Evolutionary conservation across 2,888 invertebrate genomes (phyloP), one percentile per base, ranked within the genome.

Genomic region (Andrena hattorfiana): DNA sequence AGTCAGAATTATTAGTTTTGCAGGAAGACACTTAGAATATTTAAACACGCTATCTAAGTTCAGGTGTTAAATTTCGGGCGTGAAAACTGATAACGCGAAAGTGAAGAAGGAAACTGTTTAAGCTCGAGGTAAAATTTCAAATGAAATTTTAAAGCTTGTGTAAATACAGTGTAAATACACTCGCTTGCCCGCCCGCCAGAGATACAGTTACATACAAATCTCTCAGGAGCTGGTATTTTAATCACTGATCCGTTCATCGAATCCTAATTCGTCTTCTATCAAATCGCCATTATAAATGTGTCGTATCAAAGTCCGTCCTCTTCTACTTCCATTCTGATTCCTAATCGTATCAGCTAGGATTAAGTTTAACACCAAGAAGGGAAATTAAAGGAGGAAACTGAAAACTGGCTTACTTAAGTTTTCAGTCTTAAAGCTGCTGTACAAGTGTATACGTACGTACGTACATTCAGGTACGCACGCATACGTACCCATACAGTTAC

Each of bases 401-500:
- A 81, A 78, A 67, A 77, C 59, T 42, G 35, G 8, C n/a, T 69
- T 62, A 63, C n/a, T 54, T 66, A 70, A 76, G 62, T 77, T 73
- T 75, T 76, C 69, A 76, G 59, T 78, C 64, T 76, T 73, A 70
- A 72, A 77, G 28, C 62, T 78, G 73, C 67, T 82, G 66, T 86
- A 86, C 63, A 78, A 76, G 28, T 77, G n/a, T 63, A 67, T 35
- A 64, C 66, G 13, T 48, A 76, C 54, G 59, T 56, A 20, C 59
- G 72, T 23, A 8, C n/a, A 10, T 59, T 2, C 32, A 30, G 49
- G 28, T 28, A 20, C 67, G 71, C 62, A 49, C 42, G 51, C 56
- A 26, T 20, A 28, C n/a, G 26, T 60, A 69, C 23, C 20, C n/a
- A 28, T 35, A 48, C 26, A 26, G 13, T 35, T 8, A 68, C 23